Conservation (phyloP, 2,888 invertebrate species). For the Smittia sp. region DNA sequence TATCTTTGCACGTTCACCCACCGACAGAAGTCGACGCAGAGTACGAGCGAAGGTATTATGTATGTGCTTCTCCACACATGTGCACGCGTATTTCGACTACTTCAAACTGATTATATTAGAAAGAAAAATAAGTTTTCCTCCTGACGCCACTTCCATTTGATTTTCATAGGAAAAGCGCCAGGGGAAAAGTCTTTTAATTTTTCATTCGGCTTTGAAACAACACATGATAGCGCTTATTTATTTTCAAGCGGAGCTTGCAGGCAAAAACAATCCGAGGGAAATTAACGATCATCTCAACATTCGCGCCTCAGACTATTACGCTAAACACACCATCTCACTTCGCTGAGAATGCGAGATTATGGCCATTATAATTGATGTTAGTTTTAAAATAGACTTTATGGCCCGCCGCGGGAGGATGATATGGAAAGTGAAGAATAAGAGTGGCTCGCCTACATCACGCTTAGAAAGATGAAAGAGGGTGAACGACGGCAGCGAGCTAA, state of each 20-base stretch:
- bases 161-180: background rate
- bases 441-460: too few species aligned
- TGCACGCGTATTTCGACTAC: background rate
- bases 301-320: too few species aligned
- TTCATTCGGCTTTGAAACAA: background rate
- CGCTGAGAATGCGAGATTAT: too few species aligned
- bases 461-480: too few species aligned
- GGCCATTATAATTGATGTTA: too few species aligned
- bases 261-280: background rate
- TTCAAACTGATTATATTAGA: background rate
- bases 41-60: background rate
- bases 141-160: background rate
- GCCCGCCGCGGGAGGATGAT: too few species aligned
- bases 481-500: too few species aligned
- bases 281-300: too few species aligned
- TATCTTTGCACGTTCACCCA: background rate
- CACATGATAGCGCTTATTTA: slow-evolving; percentile 5
- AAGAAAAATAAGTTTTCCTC: slow-evolving; percentile 8
- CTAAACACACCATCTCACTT: too few species aligned
- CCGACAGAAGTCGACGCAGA: background rate
- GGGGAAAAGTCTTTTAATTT: background rate
- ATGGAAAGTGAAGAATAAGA: too few species aligned
- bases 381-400: too few species aligned
- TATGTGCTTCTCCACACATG: background rate
- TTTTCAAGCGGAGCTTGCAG: background rate